phyloP scores from a whole-genome alignment of 2,888 invertebrate genomes.

The Saturnia japonica region DNA sequence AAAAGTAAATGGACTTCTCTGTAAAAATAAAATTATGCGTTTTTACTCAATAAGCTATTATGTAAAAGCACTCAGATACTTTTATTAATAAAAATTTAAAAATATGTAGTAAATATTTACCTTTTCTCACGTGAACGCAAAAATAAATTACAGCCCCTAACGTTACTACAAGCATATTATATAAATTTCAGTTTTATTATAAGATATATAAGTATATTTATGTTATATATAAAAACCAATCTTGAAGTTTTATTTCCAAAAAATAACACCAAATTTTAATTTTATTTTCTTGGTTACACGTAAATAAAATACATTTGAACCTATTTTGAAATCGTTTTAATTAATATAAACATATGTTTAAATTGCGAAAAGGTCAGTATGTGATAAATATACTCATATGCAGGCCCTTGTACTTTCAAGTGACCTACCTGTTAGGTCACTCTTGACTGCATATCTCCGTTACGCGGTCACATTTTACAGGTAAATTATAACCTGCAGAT shows the following conservation, averaged over 20 bases:
- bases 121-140: no score
- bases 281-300: no score
- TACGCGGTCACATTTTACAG: constrained; percentile 3
- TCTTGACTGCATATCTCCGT: constrained; percentile 13
- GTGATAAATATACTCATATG: constrained; percentile 2
- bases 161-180: no score
- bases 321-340: neutral
- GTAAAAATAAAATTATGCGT: no score
- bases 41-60: neutral
- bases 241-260: neutral
- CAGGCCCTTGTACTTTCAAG: constrained; percentile 11
- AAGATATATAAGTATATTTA: no score
- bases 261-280: no score
- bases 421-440: constrained; percentile 13
- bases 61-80: neutral
- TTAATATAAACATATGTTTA: neutral
- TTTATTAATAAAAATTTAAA: no score
- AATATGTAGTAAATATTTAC: no score
- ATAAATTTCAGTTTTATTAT: no score
- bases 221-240: no score
- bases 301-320: neutral
- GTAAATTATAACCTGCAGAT: constrained; percentile 5
- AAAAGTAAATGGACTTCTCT: neutral
- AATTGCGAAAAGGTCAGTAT: neutral
- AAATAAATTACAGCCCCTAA: no score